Conservation (phyloP, 2,888 invertebrate species). For the Ectropis crepuscularia region DNA sequence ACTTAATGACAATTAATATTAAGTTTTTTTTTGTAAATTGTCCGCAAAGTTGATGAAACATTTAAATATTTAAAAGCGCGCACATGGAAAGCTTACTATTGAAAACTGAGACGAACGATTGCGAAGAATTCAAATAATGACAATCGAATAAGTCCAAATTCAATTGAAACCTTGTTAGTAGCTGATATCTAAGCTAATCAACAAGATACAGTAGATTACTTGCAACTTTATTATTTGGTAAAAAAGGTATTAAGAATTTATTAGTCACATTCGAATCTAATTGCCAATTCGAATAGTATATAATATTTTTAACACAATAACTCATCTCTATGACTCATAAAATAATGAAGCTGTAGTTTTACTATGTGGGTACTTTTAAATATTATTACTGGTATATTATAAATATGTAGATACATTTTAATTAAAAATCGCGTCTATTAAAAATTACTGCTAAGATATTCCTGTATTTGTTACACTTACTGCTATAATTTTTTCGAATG, state of each 20-base stretch:
- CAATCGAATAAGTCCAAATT: constrained; percentile 3
- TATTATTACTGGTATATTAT: not conserved
- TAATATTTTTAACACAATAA: not conserved
- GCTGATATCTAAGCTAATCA: too few relatives aligned
- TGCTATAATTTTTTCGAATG: too few relatives aligned
- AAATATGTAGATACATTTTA: too few relatives aligned
- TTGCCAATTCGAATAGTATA: not conserved
- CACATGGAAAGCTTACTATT: constrained; percentile 38
- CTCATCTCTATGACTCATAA: not conserved
- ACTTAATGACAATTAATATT: constrained; percentile 1
- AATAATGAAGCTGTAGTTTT: constrained; percentile 6
- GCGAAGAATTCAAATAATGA: not conserved
- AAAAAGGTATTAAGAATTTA: not conserved
- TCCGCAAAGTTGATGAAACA: constrained; percentile 30
- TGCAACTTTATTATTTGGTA: too few relatives aligned
- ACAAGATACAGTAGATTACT: too few relatives aligned
- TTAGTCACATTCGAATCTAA: not conserved
- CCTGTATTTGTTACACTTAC: too few relatives aligned
- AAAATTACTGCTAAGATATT: too few relatives aligned
- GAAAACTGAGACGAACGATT: not conserved
- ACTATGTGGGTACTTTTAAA: constrained; percentile 26
- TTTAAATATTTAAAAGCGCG: constrained; percentile 40
- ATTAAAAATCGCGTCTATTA: too few relatives aligned
- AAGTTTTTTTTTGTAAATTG: not conserved
- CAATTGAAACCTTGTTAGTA: not conserved